Base-by-base conservation (phyloP, 2,113 vertebrate species). In the Hepsetus odoe region DNA sequence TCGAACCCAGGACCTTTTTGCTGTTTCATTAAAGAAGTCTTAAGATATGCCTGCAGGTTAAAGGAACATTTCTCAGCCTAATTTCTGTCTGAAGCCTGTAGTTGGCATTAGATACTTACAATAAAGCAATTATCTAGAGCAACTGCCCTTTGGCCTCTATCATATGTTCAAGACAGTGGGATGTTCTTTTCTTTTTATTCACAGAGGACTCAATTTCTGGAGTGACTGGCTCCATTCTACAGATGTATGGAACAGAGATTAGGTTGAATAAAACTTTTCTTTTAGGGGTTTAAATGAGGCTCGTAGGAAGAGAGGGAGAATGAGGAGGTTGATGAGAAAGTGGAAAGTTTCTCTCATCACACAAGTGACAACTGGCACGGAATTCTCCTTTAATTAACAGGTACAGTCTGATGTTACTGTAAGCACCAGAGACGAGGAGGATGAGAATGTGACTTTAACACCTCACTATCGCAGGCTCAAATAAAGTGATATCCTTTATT, bases 401-500 rank as follows among this genome's bases (percentile, higher is more conserved):
- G 84, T 87, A 59, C 55, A 22, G 33, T 65, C 77, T 78, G 67
- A 79, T 77, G 66, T 24, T 61, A 76, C 26, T 74, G 32, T 30
- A 77, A n/a, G 75, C 69, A 73, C 71, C 65, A 56, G 46, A 42
- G 46, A 53, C 58, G 5, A 44, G 65, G 28, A 77, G 40, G 53
- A 77, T 77, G n/a, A 77, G 82, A 71, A 77, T 59, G 49, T 69
- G 53, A 74, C 62, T 66, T 86, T 85, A 80, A 68, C 70, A 79
- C 79, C 67, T 79, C 76, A 53, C 30, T 70, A 81, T 84, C 30
- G 42, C 85, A 81, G 79, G 61, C 68, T 72, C n/a, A 30, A 69
- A 80, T 72, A 80, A 83, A 79, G 82, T 76, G 79, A 75, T 80
- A 86, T 74, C 81, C 68, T 62, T 46, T 79, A 80, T 85, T 64